These are phyloP conservation scores for Alethe castanea DNA, from an alignment of 2,113 vertebrate genomes.

Conservation along the genomic window DNA sequence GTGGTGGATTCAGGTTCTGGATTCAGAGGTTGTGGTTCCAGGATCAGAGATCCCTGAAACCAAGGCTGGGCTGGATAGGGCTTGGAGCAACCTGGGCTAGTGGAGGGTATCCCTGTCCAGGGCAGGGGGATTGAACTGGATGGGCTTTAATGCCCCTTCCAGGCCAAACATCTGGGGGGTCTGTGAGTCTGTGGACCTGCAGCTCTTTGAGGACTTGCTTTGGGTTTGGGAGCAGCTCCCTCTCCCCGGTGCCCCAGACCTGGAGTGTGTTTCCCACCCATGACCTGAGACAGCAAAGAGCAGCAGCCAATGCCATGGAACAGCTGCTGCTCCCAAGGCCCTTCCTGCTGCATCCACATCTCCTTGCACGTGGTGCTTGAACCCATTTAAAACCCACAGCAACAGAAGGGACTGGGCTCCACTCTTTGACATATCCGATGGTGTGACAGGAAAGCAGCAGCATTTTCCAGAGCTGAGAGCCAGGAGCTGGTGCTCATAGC, in stretches of 20 bases:
- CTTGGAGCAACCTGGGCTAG: neutral
- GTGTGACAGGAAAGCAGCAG: neutral
- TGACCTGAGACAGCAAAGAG: no score
- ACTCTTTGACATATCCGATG: accelerated
- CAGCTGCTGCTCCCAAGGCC: neutral
- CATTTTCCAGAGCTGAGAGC: neutral
- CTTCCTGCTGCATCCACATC: neutral
- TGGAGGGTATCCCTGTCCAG: neutral
- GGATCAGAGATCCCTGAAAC: neutral
- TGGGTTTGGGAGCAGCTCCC: neutral
- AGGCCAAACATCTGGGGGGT: neutral
- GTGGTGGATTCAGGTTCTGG: neutral
- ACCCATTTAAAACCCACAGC: neutral
- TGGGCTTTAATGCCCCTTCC: neutral
- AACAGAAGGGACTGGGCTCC: neutral
- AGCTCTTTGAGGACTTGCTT: neutral
- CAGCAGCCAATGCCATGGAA: accelerated
- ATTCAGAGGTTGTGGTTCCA: neutral
- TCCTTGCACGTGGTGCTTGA: accelerated
- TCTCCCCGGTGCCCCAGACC: accelerated
- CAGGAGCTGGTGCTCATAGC: neutral
- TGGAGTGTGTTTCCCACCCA: accelerated
- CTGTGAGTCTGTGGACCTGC: neutral
- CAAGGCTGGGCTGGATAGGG: accelerated
- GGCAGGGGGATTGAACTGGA: neutral